Evolutionary conservation across 2,113 vertebrate genomes (phyloP).

Genomic region (Ursus arctos): DNA sequence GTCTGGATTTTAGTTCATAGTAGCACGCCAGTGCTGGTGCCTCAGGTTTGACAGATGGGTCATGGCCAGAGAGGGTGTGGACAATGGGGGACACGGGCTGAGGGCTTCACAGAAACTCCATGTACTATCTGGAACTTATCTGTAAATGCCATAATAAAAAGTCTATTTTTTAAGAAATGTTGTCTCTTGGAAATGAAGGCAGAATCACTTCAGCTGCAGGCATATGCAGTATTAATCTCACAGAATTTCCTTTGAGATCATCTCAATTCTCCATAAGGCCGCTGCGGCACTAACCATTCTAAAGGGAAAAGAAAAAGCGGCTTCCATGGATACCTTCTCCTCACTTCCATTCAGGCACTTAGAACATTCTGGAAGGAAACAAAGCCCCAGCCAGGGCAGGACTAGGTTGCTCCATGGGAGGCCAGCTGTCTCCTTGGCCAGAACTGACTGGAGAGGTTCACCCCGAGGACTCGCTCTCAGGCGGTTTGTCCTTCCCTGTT

Average conservation of each 20-base stretch:
- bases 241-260: neutral
- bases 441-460: neutral
- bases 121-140: neutral
- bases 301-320: neutral
- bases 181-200: neutral
- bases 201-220: neutral
- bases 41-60: neutral
- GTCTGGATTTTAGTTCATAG: neutral
- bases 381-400: neutral
- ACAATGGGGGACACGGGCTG: neutral
- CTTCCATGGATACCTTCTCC: neutral
- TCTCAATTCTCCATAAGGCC: neutral
- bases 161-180: neutral
- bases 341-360: neutral
- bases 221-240: neutral
- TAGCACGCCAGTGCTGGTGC: fast-evolving
- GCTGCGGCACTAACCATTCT: neutral
- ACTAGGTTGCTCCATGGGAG: fast-evolving
- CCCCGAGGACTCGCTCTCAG: neutral
- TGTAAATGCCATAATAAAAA: neutral
- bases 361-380: neutral
- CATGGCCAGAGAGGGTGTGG: neutral
- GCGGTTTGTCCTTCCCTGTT: neutral
- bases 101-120: neutral
- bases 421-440: neutral